Base-by-base conservation (phyloP, 2,888 invertebrate genomes). In the Eretmocerus hayati region DNA sequence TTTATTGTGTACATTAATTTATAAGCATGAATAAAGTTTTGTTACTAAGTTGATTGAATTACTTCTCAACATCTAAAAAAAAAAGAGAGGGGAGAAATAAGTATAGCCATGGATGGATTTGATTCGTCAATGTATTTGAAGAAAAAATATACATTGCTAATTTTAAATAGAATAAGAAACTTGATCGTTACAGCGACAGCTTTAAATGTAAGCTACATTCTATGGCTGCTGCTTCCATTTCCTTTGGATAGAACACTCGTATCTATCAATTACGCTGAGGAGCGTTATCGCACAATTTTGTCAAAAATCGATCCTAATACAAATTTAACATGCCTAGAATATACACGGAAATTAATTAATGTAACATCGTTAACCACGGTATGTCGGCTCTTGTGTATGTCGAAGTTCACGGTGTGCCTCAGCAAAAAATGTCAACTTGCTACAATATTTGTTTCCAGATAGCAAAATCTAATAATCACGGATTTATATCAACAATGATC, bases 251-350 rank as follows among this genome's bases (percentile, higher is more conserved):
- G 58, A 62, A 60, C 56, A 58, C 57, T 56, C 55, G 56, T 55
- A 57, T 56, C 59, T 54, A 9, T 5, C 15, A 63, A 62, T 65
- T 62, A 66, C 62, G 60, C 63, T 66, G 65, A 63, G 61, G 60
- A 67, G 58, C 63, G 60, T 66, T 64, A 62, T 66, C 59, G 61
- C 60, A 64, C 54, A 59, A 64, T 63, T 63, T 63, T 64, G 62
- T 64, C 56, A 63, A 59, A 65, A 66, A 64, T 65, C 61, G 64
- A 67, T 62, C 63, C 64, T 55, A 59, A 65, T 66, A 67, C 64
- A 64, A 67, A 68, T 69, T 67, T 66, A 66, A 63, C 65, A 64
- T 65, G 67, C 66, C 67, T 69, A 67, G 67, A 69, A 67, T 67
- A 66, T 69, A 68, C 65, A 69, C 60, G 62, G 63, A 64, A 54